These are phyloP conservation scores for Zelleria hepariella DNA, from an alignment of 2,888 invertebrate species.

Conservation along the genomic window DNA sequence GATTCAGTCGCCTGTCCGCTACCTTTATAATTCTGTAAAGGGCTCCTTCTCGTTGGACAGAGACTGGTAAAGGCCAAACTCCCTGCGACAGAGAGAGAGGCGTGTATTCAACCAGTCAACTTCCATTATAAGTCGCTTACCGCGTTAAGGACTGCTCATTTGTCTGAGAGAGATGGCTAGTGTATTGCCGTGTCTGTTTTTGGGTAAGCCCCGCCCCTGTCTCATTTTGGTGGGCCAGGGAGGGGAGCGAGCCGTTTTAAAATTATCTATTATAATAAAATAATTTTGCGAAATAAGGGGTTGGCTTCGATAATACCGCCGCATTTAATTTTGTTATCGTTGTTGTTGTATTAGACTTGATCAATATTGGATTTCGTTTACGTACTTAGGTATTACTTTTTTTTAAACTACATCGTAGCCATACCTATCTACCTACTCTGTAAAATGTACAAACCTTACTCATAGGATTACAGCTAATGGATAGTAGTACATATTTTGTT, in stretches of 20 bases:
- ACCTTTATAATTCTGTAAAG: constrained; percentile 58
- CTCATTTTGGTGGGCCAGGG: constrained; percentile 49
- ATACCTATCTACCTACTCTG: background rate
- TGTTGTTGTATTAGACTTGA: background rate
- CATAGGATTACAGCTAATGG: no score
- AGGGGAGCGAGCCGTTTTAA: constrained; percentile 68
- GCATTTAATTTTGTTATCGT: background rate
- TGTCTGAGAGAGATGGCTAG: constrained; percentile 57
- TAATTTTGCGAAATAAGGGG: constrained; percentile 69
- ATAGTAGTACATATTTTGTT: no score
- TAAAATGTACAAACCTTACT: no score
- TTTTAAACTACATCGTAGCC: background rate
- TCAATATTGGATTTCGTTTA: constrained; percentile 56
- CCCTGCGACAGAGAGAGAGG: constrained; percentile 37
- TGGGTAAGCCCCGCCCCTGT: constrained; percentile 54
- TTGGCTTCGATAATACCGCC: constrained; percentile 59
- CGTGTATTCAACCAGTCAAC: constrained; percentile 40
- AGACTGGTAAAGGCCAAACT: constrained; percentile 41
- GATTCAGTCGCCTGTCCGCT: constrained; percentile 30
- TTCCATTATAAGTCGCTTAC: constrained; percentile 61
- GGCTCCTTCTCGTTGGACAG: constrained; percentile 27
- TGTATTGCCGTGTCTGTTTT: constrained; percentile 38
- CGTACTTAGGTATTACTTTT: constrained; percentile 11
- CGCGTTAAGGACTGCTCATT: constrained; percentile 54
- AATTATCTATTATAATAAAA: constrained; percentile 72